phyloP scores from a whole-genome alignment of 1,140 invertebrate species.

The Drosophila auraria region DNA sequence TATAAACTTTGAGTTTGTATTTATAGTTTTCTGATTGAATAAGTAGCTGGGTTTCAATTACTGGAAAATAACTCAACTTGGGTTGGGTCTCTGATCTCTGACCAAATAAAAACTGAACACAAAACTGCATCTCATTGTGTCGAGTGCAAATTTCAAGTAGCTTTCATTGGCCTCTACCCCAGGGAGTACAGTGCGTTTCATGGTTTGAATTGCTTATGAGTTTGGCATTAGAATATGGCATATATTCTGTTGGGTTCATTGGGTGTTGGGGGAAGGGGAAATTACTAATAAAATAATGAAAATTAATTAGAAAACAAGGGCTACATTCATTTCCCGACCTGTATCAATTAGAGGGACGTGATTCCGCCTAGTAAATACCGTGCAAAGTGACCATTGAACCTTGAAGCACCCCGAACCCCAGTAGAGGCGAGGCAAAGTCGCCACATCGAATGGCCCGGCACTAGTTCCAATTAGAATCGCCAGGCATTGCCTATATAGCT shows the following conservation, averaged over 20 bases:
- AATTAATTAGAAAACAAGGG: background rate
- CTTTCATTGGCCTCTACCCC: background rate
- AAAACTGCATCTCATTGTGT: conserved; percentile 9
- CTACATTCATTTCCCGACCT: background rate
- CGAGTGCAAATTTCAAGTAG: conserved; percentile 23
- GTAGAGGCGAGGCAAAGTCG: conserved; percentile 14
- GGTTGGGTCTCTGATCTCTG: background rate
- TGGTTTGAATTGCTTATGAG: background rate
- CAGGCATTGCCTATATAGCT: conserved; percentile 23
- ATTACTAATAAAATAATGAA: background rate
- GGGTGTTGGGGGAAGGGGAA: background rate
- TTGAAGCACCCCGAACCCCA: conserved; percentile 23
- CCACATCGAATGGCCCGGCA: conserved; percentile 33
- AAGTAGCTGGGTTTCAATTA: background rate
- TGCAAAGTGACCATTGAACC: conserved; percentile 58
- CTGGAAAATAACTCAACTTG: background rate
- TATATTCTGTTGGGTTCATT: conserved; percentile 3
- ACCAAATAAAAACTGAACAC: background rate
- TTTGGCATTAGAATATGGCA: background rate
- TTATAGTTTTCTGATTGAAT: background rate
- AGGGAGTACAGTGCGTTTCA: conserved; percentile 6
- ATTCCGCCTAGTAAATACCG: conserved; percentile 31
- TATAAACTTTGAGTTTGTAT: background rate
- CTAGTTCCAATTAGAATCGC: conserved; percentile 57
- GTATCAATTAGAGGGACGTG: conserved; percentile 39